Evolutionary conservation across 2,888 invertebrate species (phyloP).

Genomic region (Adineta ricciae): DNA sequence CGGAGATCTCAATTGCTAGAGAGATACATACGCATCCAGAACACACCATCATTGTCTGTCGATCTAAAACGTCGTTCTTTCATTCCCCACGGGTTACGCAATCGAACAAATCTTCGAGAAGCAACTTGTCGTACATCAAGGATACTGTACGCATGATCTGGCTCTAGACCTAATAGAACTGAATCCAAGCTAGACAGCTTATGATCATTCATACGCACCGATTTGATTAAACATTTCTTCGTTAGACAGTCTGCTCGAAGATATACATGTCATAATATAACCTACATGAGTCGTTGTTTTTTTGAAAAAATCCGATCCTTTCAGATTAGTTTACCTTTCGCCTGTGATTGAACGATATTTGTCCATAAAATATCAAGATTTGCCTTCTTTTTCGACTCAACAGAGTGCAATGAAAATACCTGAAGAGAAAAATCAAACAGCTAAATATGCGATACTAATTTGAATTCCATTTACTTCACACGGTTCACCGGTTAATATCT

Average conservation of each 20-base stretch:
- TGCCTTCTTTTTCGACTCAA: background rate
- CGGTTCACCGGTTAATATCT: slow-evolving; percentile 84
- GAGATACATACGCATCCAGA: slow-evolving; percentile 29
- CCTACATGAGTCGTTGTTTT: background rate
- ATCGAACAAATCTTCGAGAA: slow-evolving; percentile 20
- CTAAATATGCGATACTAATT: background rate
- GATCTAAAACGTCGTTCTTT: slow-evolving; percentile 28
- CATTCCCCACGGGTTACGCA: slow-evolving; percentile 33
- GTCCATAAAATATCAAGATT: background rate
- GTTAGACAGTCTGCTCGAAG: slow-evolving; percentile 23
- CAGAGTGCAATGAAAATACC: background rate
- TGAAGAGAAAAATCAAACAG: background rate
- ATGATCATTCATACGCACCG: background rate
- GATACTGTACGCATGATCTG: slow-evolving; percentile 30
- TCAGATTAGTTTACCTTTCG: background rate
- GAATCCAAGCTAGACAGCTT: too few species aligned
- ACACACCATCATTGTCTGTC: slow-evolving; percentile 28
- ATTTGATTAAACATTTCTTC: slow-evolving; percentile 20
- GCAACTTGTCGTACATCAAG: slow-evolving; percentile 26
- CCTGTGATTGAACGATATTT: background rate
- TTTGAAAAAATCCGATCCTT: too few species aligned
- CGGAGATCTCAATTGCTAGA: background rate
- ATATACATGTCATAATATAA: slow-evolving; percentile 31
- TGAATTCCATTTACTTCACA: slow-evolving; percentile 61
- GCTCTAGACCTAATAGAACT: slow-evolving; percentile 24